phyloP scores from a whole-genome alignment of 1,140 invertebrate species.

The Anoplophora glabripennis region DNA sequence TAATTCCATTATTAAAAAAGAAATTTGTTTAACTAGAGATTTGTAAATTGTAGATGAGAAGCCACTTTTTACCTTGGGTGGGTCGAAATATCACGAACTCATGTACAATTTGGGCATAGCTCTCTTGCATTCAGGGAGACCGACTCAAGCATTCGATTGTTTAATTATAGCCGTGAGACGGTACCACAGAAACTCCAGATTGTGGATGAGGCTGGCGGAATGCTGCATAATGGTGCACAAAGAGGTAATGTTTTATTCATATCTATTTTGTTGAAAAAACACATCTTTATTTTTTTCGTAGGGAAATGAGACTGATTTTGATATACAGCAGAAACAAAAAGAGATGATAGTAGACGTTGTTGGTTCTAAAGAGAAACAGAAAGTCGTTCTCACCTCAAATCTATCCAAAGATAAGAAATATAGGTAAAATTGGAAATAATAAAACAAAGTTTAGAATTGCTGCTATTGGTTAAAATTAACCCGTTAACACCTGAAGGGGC shows the following conservation, averaged over 20 bases:
- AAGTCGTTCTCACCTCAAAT: conserved; percentile 61
- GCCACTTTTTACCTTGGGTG: conserved; percentile 59
- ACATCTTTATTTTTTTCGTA: conserved; percentile 41
- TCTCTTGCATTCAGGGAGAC: conserved; percentile 75
- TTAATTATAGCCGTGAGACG: conserved; percentile 83
- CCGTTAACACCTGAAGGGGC: too few species aligned
- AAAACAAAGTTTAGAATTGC: too few species aligned
- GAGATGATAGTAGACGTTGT: conserved; percentile 63
- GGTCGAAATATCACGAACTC: conserved; percentile 69
- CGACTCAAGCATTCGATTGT: conserved; percentile 85
- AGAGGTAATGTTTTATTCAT: conserved; percentile 55
- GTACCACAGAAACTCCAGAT: conserved; percentile 81
- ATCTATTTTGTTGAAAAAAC: neutral
- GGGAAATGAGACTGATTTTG: conserved; percentile 66
- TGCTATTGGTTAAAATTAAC: too few species aligned
- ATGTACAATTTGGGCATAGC: conserved; percentile 90
- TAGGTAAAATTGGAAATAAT: conserved; percentile 40
- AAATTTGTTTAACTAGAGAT: neutral
- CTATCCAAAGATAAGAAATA: conserved; percentile 59
- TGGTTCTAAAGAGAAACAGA: conserved; percentile 61
- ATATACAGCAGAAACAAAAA: conserved; percentile 60
- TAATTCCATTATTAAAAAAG: neutral
- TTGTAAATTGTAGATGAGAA: conserved; percentile 33
- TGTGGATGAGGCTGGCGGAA: conserved; percentile 92
- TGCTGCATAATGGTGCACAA: conserved; percentile 79